Base-by-base conservation (phyloP, 2,797 vertebrate genomes). In the Corythornis leucogaster region DNA sequence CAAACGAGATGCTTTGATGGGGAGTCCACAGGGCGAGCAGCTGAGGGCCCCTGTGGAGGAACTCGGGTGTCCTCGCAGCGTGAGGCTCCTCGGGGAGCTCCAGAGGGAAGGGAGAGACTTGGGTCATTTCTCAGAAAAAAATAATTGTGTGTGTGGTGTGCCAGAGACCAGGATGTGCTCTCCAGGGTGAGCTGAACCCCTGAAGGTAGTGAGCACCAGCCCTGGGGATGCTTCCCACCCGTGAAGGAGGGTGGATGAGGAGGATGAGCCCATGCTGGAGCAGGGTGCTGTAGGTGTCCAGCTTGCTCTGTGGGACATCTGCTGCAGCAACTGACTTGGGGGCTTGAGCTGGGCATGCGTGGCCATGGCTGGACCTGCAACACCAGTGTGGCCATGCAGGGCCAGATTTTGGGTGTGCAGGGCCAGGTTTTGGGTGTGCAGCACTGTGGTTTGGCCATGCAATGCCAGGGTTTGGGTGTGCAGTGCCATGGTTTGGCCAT, bases 31-130 rank as follows among this genome's bases (percentile, higher is more conserved):
- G 73, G 45, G 55, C 1, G 3, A 4, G 3, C 0, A 9, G 51
- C 67, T 3, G 6, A 24, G 57, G 6, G 30, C 8, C 48, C 57
- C 68, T 3, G 5, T 1, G n/a, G 16, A 31, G 54, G 38, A 43
- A 51, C 9, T 30, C 0, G 2, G 40, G n/a, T 1, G 9, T n/a
- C 40, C 25, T 38, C 1, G 1, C n/a, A 11, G 15, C 1, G 5
- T 2, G 28, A 31, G 24, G 63, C 63, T 75, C 35, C 54, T 51
- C 1, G 1, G 28, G n/a, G 89, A 54, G 21, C 53, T 80, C 67
- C 63, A 30, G 33, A 11, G 53, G 9, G 11, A 25, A 40, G 33
- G 50, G 30, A 42, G 8, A 15, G 25, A 8, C 6, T 22, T 14
- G 61, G 59, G 71, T 31, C 0, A 0, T 16, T 80, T 53, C 70